Conservation (phyloP, 2,888 invertebrate species). For the Neoaliturus tenellus region DNA sequence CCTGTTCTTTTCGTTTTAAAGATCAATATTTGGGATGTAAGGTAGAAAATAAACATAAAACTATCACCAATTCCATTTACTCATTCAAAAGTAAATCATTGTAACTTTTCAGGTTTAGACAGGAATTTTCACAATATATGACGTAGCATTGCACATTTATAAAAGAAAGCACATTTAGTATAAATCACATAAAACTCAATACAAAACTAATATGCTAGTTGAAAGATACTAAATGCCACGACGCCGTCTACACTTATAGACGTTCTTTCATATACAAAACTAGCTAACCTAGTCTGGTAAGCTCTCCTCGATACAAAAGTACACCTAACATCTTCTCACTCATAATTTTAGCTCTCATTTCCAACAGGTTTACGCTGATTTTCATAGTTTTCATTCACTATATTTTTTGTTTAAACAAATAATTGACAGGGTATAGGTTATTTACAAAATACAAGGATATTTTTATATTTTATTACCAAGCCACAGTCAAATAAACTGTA, state of each 20-base stretch:
- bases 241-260: background rate
- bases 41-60: background rate
- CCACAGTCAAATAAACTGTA: no score
- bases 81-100: constrained; percentile 49
- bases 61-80: constrained; percentile 48
- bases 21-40: no score
- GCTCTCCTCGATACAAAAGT: constrained; percentile 37
- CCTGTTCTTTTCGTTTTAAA: no score
- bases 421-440: no score
- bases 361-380: background rate
- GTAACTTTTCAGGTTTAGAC: constrained; percentile 13
- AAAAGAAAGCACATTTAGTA: constrained; percentile 57
- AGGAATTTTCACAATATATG: constrained; percentile 50
- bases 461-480: no score
- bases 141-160: constrained; percentile 55
- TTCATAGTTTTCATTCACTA: no score
- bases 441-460: no score
- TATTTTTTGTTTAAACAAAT: no score
- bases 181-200: constrained; percentile 42
- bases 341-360: background rate
- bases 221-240: constrained; percentile 21
- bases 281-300: constrained; percentile 17
- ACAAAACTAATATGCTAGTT: constrained; percentile 45
- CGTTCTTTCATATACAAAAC: constrained; percentile 30
- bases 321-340: background rate